Base-by-base conservation (phyloP, 2,797 vertebrate species). In the Tenualosa thibaudeaui region DNA sequence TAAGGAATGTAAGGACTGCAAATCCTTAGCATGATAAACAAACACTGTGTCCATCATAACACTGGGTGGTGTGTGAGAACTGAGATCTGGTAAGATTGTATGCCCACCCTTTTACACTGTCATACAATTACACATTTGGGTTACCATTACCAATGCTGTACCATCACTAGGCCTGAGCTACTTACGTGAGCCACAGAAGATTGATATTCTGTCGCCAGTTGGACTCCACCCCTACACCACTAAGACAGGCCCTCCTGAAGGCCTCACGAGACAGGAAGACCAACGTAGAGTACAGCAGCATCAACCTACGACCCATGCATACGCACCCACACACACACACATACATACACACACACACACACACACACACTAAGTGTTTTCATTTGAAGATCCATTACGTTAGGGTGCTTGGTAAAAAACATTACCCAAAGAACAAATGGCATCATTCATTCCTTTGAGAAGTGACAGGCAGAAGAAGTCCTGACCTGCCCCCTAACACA, bases 251-350 rank as follows among this genome's bases (percentile, higher is more conserved):
- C 94, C 95, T 98, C 56, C 98, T 94, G 90, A 99, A 99, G 0
- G 98, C 98, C 87, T 99, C 98, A 92, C 98, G 96, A 88, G 98
- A 97, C 26, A 99, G 89, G 93, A 99, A 99, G 2, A 97, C 93
- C 84, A 97, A 89, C 2, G 98, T 98, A 0, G 98, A 96, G 90
- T 99, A 99, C 82, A 99, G 94, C 0, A 99, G 90, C 0, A 94
- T 97, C 15, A 99, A 90, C 93, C 98, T 99, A 91, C 31, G 50
- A 81, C 83, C 83, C 46, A 53, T 71, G 81, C 53, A 37, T 22
- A 68, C 82, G 58, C 43, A 50, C 54, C 51, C 4, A 68, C 43
- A 50, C 40, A 81, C 83, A 85, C 46, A 53, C 83, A 81, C 83
- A 75, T 22, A 83, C 82, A 83, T 43, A 65, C 54, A 68, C 10